phyloP scores from a whole-genome alignment of 2,888 invertebrate species.

The Cephus sareptanus region DNA sequence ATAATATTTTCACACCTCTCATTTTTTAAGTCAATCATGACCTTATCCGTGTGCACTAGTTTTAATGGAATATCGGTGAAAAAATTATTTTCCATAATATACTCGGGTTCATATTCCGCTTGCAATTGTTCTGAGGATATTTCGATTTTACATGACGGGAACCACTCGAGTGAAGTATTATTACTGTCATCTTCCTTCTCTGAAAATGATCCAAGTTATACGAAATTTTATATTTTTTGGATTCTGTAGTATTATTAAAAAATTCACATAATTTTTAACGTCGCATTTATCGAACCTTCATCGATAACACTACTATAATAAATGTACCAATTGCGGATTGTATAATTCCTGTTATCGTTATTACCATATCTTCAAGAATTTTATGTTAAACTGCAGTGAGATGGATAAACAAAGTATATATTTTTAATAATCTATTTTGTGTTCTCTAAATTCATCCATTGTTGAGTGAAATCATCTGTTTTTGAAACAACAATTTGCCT shows the following conservation, averaged over 20 bases:
- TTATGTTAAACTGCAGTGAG: neutral
- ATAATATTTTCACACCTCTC: slow-evolving; percentile 62
- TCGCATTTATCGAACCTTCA: neutral
- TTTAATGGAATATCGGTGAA: slow-evolving; percentile 38
- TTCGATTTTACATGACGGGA: slow-evolving; percentile 33
- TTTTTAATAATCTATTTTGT: neutral
- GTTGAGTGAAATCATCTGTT: neutral
- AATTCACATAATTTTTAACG: neutral
- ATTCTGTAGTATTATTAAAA: neutral
- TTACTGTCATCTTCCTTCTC: neutral
- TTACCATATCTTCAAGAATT: neutral
- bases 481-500: neutral
- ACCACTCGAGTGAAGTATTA: slow-evolving; percentile 12
- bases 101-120: slow-evolving; percentile 26
- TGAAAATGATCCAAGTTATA: neutral
- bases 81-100: slow-evolving; percentile 32
- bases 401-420: neutral
- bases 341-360: neutral
- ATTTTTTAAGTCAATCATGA: slow-evolving; percentile 49
- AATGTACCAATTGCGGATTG: neutral
- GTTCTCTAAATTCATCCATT: neutral
- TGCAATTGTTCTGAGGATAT: slow-evolving; percentile 28
- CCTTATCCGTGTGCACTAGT: slow-evolving; percentile 45
- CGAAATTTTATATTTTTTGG: neutral
- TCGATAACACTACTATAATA: neutral